These are phyloP conservation scores for Anthopleura sola DNA, from an alignment of 64 coral and sea anemone genomes.

Conservation along the genomic window DNA sequence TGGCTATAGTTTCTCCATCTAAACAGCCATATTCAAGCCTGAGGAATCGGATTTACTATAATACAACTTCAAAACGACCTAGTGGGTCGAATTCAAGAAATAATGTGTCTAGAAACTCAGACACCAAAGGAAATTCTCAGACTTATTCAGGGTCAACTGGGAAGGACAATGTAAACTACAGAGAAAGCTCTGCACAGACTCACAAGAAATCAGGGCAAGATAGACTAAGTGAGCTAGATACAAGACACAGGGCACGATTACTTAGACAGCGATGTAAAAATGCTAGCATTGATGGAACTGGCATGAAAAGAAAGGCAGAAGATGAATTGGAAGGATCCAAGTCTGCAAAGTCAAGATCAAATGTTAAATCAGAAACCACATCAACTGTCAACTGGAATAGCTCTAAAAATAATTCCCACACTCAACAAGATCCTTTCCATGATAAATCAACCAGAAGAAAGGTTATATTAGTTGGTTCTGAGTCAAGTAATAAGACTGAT, in stretches of 20 bases:
- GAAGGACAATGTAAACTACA: not conserved
- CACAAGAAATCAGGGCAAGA: not conserved
- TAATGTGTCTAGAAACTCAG: not conserved
- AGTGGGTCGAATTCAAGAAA: constrained; percentile 2
- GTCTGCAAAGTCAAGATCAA: constrained; percentile 14
- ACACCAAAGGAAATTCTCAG: not conserved
- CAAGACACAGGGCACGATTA: constrained; percentile 9
- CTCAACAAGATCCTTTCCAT: not conserved
- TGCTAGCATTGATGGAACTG: not conserved
- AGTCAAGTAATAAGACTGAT: not conserved
- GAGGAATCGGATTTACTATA: constrained; percentile 17
- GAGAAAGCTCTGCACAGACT: constrained; percentile 6
- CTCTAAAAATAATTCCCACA: not conserved
- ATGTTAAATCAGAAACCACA: not conserved
- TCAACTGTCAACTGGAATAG: not conserved
- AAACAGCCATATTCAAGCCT: constrained; percentile 21
- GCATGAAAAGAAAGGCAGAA: constrained; percentile 12
- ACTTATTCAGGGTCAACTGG: constrained; percentile 2
- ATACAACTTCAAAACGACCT: constrained; percentile 8
- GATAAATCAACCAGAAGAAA: not conserved
- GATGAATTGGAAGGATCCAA: not conserved
- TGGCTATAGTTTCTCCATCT: constrained; percentile 25
- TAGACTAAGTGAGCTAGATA: not conserved
- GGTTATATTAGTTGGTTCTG: not conserved
- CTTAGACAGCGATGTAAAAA: constrained; percentile 2